Evolutionary conservation across 2,113 vertebrate genomes (phyloP).

Genomic region (Sus scrofa): DNA sequence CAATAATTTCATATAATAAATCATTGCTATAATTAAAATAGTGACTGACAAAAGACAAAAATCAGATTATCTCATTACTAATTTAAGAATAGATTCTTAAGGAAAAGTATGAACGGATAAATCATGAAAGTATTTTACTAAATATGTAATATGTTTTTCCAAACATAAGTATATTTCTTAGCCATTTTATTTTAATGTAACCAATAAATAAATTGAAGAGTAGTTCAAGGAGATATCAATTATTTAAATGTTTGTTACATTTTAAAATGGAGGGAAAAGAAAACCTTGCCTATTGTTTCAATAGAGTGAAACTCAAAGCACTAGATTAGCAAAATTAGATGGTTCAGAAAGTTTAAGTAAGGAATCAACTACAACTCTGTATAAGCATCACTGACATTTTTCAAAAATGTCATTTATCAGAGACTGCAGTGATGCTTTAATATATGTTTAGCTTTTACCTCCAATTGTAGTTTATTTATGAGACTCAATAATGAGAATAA

Average conservation of each 20-base stretch:
- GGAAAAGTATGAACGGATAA: conserved; percentile 19
- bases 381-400: background rate
- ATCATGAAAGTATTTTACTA: background rate
- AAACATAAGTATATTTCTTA: background rate
- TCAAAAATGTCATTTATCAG: background rate
- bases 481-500: conserved; percentile 37
- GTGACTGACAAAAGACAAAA: background rate
- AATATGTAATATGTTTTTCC: background rate
- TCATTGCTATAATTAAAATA: background rate
- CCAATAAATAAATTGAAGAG: background rate
- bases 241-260: background rate
- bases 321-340: background rate
- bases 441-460: conserved; percentile 41
- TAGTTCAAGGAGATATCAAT: background rate
- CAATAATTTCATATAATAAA: background rate
- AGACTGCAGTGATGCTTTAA: background rate
- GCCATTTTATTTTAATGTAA: conserved; percentile 6
- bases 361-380: background rate
- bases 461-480: conserved; percentile 52
- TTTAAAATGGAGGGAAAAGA: background rate
- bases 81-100: background rate
- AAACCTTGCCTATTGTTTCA: background rate
- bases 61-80: background rate
- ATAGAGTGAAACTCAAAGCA: background rate
- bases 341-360: background rate